A percentile compares a stretch with the other conserved stretches of the same genome.
phyloP scores from a whole-genome alignment of 2,888 invertebrate genomes.

The Cacoxenus indagator region DNA sequence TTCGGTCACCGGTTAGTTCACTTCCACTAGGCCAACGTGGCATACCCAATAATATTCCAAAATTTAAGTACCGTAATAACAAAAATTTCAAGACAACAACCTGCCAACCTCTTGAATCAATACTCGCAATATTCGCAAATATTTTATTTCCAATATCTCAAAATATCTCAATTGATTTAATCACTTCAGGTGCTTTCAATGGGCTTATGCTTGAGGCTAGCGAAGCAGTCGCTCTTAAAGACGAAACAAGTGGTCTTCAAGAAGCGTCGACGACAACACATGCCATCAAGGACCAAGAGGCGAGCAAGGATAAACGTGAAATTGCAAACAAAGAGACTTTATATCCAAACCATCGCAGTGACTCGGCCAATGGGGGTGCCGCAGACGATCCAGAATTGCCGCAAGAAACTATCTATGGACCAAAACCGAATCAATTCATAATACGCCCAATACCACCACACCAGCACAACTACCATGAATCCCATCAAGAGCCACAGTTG shows the following conservation, averaged over 20 bases:
- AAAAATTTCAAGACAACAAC: too few species aligned
- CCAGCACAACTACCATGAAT: slow-evolving; percentile 62
- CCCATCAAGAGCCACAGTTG: slow-evolving; percentile 64
- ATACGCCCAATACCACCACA: slow-evolving; percentile 67
- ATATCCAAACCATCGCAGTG: slow-evolving; percentile 66
- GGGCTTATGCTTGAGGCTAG: slow-evolving; percentile 47
- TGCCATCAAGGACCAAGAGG: slow-evolving; percentile 39
- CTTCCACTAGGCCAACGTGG: too few species aligned
- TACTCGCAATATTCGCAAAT: too few species aligned
- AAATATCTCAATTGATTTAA: too few species aligned
- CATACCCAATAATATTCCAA: too few species aligned
- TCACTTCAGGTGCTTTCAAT: too few species aligned
- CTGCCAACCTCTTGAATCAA: too few species aligned
- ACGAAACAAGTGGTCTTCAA: slow-evolving; percentile 16
- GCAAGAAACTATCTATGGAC: slow-evolving; percentile 67
- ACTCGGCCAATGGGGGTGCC: slow-evolving; percentile 38
- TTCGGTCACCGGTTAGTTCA: too few species aligned
- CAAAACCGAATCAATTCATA: slow-evolving; percentile 67
- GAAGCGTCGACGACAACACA: slow-evolving; percentile 27
- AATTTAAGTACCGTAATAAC: too few species aligned
- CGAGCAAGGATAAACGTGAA: slow-evolving; percentile 67
- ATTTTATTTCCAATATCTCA: too few species aligned
- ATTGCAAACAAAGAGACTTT: slow-evolving; percentile 64
- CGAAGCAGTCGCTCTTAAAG: slow-evolving; percentile 41
- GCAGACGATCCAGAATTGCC: slow-evolving; percentile 67